Evolutionary conservation across 2,888 invertebrate genomes (phyloP), one percentile per base, ranked within the genome.

Genomic region (Sceliomorpha sp.): DNA sequence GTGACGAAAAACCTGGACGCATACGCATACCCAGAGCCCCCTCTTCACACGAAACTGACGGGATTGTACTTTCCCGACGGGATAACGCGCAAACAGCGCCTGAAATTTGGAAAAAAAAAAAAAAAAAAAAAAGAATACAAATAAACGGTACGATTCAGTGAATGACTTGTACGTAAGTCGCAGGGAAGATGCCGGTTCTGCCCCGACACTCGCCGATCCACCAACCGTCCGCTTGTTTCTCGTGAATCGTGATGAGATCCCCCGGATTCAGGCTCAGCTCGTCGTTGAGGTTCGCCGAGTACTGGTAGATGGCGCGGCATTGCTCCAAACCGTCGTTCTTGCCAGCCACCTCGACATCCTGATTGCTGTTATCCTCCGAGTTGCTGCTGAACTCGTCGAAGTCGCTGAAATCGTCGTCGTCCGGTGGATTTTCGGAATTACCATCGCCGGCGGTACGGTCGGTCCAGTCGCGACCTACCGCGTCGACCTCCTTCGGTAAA

Each of bases 141-240:
- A n/a, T n/a, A n/a, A n/a, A n/a, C n/a, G n/a, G n/a, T n/a, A n/a
- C n/a, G n/a, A n/a, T n/a, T 75, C 70, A 87, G 76, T 82, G 88
- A 70, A 95, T 92, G 88, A 95, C 94, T 90, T 97, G 95, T 5
- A 98, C 97, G 84, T 98, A 98, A 0, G 97, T 97, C 0, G 97
- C 97, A 0, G 98, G 98, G 83, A 98, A 98, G 77, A 97, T 96
- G 15, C 98, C 98, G 68, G 95, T 93, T 70, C 92, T 91, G 34
- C 97, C 96, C 80, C 93, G 93, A 58, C 96, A 91, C 79, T 97
- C 96, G 1, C 97, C 98, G 59, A 96, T 91, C 97, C 97, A 98
- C 98, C 98, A 98, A 27, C 96, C 97, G 82, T 97, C 96, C 24
- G 94, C 95, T 87, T 96, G 96, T 83, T 97, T 97, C 79, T 95